Conservation (phyloP, 1,140 invertebrate species). For the Rhynchophorus ferrugineus region DNA sequence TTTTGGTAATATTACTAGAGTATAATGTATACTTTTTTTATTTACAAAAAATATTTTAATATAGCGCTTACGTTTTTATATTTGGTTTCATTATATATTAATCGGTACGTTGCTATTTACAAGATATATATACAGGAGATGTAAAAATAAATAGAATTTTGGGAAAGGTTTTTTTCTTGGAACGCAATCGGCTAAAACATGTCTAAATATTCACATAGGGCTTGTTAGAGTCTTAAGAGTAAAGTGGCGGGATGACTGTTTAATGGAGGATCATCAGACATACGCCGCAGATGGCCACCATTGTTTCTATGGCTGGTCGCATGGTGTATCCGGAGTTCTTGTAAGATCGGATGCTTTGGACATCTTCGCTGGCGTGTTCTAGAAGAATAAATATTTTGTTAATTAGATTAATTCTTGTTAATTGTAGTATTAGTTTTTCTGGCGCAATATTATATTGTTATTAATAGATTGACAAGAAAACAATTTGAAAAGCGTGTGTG, state of each 20-base stretch:
- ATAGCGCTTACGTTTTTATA: background rate
- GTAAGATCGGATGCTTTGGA: conserved; percentile 7
- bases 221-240: too few species aligned
- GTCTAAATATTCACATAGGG: too few species aligned
- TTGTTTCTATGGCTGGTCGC: too few species aligned
- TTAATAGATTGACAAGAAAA: too few species aligned
- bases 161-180: background rate
- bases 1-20: conserved; percentile 14
- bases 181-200: too few species aligned
- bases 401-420: too few species aligned
- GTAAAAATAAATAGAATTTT: conserved; percentile 8
- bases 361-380: conserved; percentile 20
- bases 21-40: conserved; percentile 12
- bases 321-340: conserved; percentile 4
- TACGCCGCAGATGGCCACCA: too few species aligned
- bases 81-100: background rate
- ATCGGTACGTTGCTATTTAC: conserved; percentile 6
- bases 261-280: too few species aligned
- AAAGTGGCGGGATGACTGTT: too few species aligned
- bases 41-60: conserved; percentile 11
- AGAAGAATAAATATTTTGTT: conserved; percentile 14
- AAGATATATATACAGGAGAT: conserved; percentile 12
- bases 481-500: too few species aligned
- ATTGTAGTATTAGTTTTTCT: too few species aligned
- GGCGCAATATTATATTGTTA: too few species aligned